Base-by-base conservation (phyloP, 2,888 invertebrate genomes). In the Mactromeris polynyma region DNA sequence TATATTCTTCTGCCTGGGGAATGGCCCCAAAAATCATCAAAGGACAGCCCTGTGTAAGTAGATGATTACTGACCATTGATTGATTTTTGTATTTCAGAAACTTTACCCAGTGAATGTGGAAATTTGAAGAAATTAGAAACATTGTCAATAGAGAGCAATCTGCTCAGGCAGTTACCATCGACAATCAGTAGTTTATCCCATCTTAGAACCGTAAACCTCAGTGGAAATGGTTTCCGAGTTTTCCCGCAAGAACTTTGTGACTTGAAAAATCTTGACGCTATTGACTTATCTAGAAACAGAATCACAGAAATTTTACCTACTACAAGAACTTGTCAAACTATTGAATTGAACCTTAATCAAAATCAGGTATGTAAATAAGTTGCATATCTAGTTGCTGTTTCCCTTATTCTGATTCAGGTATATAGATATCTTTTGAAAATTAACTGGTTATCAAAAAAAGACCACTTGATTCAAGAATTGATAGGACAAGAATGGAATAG, bases 331-430 rank as follows among this genome's bases (percentile, higher is more conserved):
- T 97, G 99, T 17, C 98, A 98, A 97, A 98, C 98, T 11, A 98
- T 98, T 33, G 99, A 99, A 97, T 97, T 99, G 87, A 99, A 98
- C 97, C 97, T 99, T 89, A 99, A 99, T 97, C 98, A 99, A 97
- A 99, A 99, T 97, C 99, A 99, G 97, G 98, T 99, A 91, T 92
- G 42, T 42, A 1, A n/a, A n/a, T n/a, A n/a, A n/a, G n/a, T n/a
- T n/a, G n/a, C n/a, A n/a, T n/a, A n/a, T n/a, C n/a, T n/a, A n/a
- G n/a, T n/a, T n/a, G n/a, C n/a, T n/a, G n/a, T n/a, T n/a, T n/a
- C n/a, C n/a, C n/a, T n/a, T n/a, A n/a, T n/a, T n/a, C n/a, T n/a
- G n/a, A n/a, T n/a, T n/a, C n/a, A n/a, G n/a, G n/a, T n/a, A n/a
- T n/a, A n/a, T n/a, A n/a, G n/a, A n/a, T n/a, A n/a, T n/a, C n/a